phyloP scores from a whole-genome alignment of 64 coral and sea anemone species.

The Pocillopora verrucosa region DNA sequence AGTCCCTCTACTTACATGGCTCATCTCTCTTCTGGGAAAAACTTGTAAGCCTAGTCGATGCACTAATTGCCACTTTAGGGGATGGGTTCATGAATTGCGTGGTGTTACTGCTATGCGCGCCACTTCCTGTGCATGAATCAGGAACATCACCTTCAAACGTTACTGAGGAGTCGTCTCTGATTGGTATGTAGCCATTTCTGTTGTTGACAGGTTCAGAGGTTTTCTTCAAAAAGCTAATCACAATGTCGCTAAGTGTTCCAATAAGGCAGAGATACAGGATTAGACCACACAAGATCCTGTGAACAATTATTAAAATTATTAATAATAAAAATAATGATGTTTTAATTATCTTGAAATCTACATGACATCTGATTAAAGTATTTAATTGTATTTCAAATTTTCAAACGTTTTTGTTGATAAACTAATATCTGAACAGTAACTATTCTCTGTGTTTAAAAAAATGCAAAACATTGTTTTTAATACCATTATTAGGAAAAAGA shows the following conservation, averaged over 20 bases:
- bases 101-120: background rate
- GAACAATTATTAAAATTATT: background rate
- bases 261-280: conserved; percentile 43
- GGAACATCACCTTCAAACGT: background rate
- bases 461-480: too few species aligned
- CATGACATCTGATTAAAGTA: too few species aligned
- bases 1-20: background rate
- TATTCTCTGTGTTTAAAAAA: too few species aligned
- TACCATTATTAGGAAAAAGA: too few species aligned
- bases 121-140: background rate
- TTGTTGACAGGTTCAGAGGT: background rate
- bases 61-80: background rate
- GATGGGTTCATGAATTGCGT: background rate
- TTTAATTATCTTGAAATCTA: background rate
- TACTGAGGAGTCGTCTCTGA: background rate
- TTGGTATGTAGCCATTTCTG: conserved; percentile 44
- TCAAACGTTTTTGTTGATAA: too few species aligned
- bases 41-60: background rate
- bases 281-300: conserved; percentile 53
- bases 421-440: too few species aligned
- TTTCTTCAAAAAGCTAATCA: background rate
- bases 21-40: background rate
- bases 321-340: background rate
- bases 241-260: conserved; percentile 45
- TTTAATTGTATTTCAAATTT: too few species aligned